phyloP scores from a whole-genome alignment of 2,113 vertebrate genomes.

The Proteles cristata region DNA sequence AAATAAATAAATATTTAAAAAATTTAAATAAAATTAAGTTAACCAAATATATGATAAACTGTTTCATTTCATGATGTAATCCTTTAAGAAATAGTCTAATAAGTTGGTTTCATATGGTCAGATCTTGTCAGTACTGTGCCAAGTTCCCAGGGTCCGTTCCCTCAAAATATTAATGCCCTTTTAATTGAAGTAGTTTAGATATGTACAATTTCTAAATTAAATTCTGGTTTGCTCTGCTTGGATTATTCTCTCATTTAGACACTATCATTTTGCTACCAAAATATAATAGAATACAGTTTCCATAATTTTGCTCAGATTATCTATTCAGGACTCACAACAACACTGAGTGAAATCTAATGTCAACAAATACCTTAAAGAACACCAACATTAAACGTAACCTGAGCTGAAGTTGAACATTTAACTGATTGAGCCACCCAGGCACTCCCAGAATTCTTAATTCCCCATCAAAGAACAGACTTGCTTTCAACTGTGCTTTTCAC shows the following conservation, averaged over 20 bases:
- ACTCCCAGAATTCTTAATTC: neutral
- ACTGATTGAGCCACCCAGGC: too few species aligned
- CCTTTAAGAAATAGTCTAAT: neutral
- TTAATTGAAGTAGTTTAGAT: neutral
- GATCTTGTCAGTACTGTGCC: neutral
- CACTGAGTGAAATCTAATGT: neutral
- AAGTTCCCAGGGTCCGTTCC: neutral
- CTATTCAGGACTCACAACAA: accelerated
- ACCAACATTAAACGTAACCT: too few species aligned
- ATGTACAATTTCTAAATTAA: neutral
- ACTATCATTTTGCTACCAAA: neutral
- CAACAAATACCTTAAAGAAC: neutral
- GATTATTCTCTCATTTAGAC: neutral
- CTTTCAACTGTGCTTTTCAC: neutral
- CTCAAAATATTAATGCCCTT: neutral
- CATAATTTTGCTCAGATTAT: neutral
- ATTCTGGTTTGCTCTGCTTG: neutral
- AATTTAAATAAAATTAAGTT: neutral
- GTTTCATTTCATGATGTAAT: neutral
- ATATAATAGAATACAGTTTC: neutral
- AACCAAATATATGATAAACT: neutral
- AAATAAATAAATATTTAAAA: too few species aligned
- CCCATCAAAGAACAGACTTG: neutral
- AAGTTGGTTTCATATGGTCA: neutral
- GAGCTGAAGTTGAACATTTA: too few species aligned